Evolutionary conservation across 2,888 invertebrate species (phyloP).

Genomic region (Carterocephalus palaemon): DNA sequence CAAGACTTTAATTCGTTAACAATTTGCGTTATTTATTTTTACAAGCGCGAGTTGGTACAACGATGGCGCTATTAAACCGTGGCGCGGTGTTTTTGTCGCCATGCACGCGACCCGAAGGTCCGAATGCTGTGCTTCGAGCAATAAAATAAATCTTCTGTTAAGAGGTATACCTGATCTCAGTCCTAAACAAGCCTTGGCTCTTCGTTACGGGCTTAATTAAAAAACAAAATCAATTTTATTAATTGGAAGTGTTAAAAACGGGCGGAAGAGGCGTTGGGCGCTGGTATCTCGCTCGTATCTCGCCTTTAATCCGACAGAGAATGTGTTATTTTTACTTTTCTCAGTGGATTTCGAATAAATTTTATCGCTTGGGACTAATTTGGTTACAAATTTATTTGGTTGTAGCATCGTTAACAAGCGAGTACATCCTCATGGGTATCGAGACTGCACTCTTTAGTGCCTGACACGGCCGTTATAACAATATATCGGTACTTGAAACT

Average conservation of each 20-base stretch:
- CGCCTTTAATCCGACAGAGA: constrained; percentile 76
- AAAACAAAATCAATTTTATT: constrained; percentile 80
- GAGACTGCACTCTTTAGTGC: constrained; percentile 70
- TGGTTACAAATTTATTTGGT: constrained; percentile 80
- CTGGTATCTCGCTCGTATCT: constrained; percentile 74
- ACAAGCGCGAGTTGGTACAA: too few species aligned
- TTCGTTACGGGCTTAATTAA: constrained; percentile 76
- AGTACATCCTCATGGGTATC: constrained; percentile 74
- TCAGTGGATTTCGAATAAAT: constrained; percentile 77
- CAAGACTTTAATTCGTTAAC: constrained; percentile 10
- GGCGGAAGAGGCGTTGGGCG: constrained; percentile 70
- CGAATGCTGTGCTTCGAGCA: constrained; percentile 66
- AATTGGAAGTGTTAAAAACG: constrained; percentile 79
- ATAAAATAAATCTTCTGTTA: constrained; percentile 76
- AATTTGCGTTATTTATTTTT: too few species aligned
- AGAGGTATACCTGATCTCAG: constrained; percentile 68
- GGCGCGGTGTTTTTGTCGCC: constrained; percentile 50
- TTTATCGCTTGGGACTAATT: constrained; percentile 78
- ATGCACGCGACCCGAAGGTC: constrained; percentile 50
- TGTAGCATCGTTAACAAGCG: constrained; percentile 76
- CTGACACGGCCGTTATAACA: constrained; percentile 69
- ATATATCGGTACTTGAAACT: constrained; percentile 72
- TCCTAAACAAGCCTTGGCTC: constrained; percentile 63
- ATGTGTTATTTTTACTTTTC: constrained; percentile 79
- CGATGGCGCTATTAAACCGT: constrained; percentile 53